Evolutionary conservation across 2,888 invertebrate species (phyloP).

Genomic region (Eurytoma adleriae): DNA sequence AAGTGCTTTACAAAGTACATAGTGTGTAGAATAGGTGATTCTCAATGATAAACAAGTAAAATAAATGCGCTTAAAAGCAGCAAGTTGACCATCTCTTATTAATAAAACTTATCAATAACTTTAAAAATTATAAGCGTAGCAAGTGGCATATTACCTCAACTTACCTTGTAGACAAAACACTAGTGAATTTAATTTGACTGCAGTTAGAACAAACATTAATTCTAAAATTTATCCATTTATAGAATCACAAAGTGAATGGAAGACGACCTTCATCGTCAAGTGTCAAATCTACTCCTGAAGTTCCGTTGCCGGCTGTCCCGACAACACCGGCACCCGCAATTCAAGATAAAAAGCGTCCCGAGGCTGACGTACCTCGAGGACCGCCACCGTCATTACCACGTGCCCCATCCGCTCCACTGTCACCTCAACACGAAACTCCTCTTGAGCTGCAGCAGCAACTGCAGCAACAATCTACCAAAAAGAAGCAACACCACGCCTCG

Average conservation of each 20-base stretch:
- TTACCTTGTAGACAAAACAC: no score
- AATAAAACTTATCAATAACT: no score
- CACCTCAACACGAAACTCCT: conserved; percentile 68
- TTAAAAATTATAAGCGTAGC: neutral
- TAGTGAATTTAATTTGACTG: neutral
- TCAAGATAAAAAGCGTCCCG: conserved; percentile 73
- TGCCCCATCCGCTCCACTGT: conserved; percentile 67
- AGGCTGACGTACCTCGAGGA: conserved; percentile 74
- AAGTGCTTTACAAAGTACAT: no score
- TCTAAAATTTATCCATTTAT: conserved; percentile 53
- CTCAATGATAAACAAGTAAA: no score
- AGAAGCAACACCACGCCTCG: conserved; percentile 59
- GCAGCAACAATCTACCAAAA: conserved; percentile 58
- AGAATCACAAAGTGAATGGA: conserved; percentile 79
- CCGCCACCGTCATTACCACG: conserved; percentile 73
- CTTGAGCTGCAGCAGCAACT: conserved; percentile 59
- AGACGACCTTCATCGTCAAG: conserved; percentile 75
- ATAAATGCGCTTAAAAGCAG: no score
- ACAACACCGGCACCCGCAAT: conserved; percentile 72
- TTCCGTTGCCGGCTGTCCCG: conserved; percentile 73
- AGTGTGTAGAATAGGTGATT: no score
- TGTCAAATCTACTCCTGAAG: conserved; percentile 74
- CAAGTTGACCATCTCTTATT: no score
- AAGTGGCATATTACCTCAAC: no score
- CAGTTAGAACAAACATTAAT: conserved; percentile 13